A percentile compares a stretch with the other conserved stretches of the same genome.
phyloP scores from a whole-genome alignment of 2,797 vertebrate species.

The Bovichtus variegatus region DNA sequence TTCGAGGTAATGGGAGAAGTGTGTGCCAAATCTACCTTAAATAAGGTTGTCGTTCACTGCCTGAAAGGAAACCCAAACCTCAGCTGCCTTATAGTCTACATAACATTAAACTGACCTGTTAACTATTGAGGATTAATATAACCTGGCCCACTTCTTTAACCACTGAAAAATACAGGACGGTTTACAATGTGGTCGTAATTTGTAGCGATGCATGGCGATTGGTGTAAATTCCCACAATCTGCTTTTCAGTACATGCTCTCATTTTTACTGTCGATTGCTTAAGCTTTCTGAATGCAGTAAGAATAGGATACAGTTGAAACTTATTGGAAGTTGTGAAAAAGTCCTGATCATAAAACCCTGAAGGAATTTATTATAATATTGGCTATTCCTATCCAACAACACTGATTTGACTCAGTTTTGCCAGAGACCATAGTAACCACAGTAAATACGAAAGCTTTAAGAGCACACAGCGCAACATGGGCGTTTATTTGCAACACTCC shows the following conservation, averaged over 20 bases:
- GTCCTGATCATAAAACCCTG: conserved; percentile 3
- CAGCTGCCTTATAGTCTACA: conserved; percentile 12
- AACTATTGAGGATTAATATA: background rate
- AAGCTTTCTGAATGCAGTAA: conserved; percentile 3
- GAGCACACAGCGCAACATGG: conserved; percentile 15
- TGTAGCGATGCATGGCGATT: background rate
- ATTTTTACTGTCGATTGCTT: background rate
- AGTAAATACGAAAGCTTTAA: conserved; percentile 15
- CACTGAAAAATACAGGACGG: background rate
- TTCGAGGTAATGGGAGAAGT: conserved; percentile 86
- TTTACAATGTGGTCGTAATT: background rate
- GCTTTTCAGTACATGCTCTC: background rate
- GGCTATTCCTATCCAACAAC: conserved; percentile 6
- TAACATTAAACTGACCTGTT: conserved; percentile 15
- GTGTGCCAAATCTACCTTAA: conserved; percentile 51
- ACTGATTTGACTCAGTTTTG: conserved; percentile 21
- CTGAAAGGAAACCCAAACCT: conserved; percentile 38
- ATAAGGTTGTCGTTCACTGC: conserved; percentile 22
- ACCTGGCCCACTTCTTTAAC: background rate
- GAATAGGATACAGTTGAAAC: background rate
- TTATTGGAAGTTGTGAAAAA: background rate
- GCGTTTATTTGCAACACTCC: conserved; percentile 59
- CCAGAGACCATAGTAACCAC: conserved; percentile 20
- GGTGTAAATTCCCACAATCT: background rate
- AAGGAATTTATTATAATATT: conserved; percentile 11